Evolutionary conservation across 2,888 invertebrate genomes (phyloP).

Genomic region (Parnassius mnemosyne): DNA sequence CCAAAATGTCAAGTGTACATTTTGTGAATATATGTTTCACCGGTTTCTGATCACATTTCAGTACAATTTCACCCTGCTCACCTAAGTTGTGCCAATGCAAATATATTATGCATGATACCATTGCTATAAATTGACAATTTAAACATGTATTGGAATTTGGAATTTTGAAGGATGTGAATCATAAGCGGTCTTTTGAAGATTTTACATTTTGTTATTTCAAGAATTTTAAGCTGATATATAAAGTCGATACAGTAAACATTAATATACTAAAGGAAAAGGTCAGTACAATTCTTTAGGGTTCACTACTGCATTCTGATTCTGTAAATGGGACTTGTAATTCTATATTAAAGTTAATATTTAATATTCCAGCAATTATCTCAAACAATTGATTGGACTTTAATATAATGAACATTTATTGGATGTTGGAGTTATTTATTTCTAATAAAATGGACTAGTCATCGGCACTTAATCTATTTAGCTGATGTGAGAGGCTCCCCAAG

Average conservation of each 20-base stretch:
- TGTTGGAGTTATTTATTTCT: slow-evolving; percentile 73
- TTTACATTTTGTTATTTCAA: slow-evolving; percentile 35
- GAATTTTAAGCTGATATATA: slow-evolving; percentile 19
- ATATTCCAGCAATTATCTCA: slow-evolving; percentile 76
- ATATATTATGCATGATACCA: slow-evolving; percentile 53
- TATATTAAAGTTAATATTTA: slow-evolving; percentile 79
- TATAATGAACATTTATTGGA: slow-evolving; percentile 71
- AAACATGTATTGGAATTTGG: slow-evolving; percentile 34
- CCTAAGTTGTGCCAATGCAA: slow-evolving; percentile 45
- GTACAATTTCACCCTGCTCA: slow-evolving; percentile 67
- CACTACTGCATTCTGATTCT: slow-evolving; percentile 59
- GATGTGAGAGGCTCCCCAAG: slow-evolving; percentile 59
- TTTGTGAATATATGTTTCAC: slow-evolving; percentile 55
- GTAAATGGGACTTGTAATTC: slow-evolving; percentile 59
- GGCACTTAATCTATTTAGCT: slow-evolving; percentile 63
- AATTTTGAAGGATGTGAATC: slow-evolving; percentile 37
- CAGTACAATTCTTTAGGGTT: slow-evolving; percentile 69
- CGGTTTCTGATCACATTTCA: slow-evolving; percentile 75
- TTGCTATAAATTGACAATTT: slow-evolving; percentile 37
- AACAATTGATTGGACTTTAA: slow-evolving; percentile 74
- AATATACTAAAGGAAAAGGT: slow-evolving; percentile 55
- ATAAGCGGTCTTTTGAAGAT: slow-evolving; percentile 37
- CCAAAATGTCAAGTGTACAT: slow-evolving; percentile 33
- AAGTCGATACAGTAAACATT: slow-evolving; percentile 26
- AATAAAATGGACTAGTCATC: slow-evolving; percentile 62